Conservation (phyloP, 37 sponge, comb jelly and placozoan genomes). For the Dysidea cf. avara region DNA sequence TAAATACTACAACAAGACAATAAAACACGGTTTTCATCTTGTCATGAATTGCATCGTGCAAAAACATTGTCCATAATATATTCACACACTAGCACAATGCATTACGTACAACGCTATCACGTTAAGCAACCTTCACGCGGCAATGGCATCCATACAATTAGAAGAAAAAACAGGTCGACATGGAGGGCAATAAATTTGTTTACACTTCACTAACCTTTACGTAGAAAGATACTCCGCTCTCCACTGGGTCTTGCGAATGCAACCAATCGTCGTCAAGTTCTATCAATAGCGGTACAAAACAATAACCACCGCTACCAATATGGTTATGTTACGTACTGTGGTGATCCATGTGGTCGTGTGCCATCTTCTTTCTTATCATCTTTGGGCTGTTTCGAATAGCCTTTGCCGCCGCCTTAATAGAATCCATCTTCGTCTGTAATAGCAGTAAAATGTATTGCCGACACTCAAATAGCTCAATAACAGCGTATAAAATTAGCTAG, state of each 20-base stretch:
- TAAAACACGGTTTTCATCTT: too few relatives aligned
- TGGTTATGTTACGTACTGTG: background rate
- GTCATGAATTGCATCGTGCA: too few relatives aligned
- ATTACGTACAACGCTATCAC: too few relatives aligned
- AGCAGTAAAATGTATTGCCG: too few relatives aligned
- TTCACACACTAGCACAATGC: too few relatives aligned
- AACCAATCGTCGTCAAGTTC: slow-evolving; percentile 85
- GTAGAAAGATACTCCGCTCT: slow-evolving; percentile 72
- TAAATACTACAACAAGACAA: slow-evolving; percentile 60
- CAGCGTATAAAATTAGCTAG: too few relatives aligned
- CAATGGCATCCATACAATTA: too few relatives aligned
- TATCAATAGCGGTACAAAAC: background rate
- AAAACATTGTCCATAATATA: too few relatives aligned
- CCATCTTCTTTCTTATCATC: slow-evolving; percentile 54
- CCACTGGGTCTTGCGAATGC: slow-evolving; percentile 62
- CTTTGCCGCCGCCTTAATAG: slow-evolving; percentile 52
- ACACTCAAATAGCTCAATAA: too few relatives aligned
- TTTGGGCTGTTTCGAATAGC: slow-evolving; percentile 74
- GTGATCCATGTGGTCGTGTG: background rate
- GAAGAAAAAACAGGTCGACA: background rate
- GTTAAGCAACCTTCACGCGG: too few relatives aligned
- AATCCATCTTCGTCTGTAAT: slow-evolving; percentile 24
- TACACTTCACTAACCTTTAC: slow-evolving; percentile 59
- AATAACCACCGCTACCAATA: background rate
- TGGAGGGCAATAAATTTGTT: background rate